phyloP scores from a whole-genome alignment of 64 coral and sea anemone genomes.

The Montipora cactus region DNA sequence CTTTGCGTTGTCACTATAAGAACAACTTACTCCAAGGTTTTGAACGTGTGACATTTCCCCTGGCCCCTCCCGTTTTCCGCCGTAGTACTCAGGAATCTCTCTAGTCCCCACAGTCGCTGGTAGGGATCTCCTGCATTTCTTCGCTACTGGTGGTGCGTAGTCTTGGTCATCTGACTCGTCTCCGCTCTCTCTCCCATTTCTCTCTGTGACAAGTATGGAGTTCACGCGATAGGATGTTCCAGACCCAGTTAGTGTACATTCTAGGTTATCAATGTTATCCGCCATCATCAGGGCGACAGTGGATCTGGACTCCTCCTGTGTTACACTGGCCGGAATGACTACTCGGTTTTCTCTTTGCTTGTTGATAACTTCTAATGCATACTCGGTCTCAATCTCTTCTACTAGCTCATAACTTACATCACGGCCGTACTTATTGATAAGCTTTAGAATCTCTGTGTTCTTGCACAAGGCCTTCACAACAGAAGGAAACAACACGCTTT shows the following conservation, averaged over 20 bases:
- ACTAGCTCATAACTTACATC: conserved; percentile 65
- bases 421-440: conserved; percentile 63
- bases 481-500: conserved; percentile 68
- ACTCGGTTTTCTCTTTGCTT: conserved; percentile 69
- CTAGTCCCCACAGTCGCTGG: too few relatives aligned
- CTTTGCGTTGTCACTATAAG: too few relatives aligned
- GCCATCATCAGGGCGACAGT: conserved; percentile 63
- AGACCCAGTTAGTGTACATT: conserved; percentile 54
- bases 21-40: too few relatives aligned
- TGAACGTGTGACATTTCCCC: too few relatives aligned
- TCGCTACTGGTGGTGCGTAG: conserved; percentile 18
- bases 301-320: background rate
- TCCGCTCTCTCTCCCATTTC: conserved; percentile 31
- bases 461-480: conserved; percentile 69
- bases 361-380: conserved; percentile 60
- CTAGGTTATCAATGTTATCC: conserved; percentile 77
- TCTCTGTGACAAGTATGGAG: conserved; percentile 68
- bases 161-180: conserved; percentile 25
- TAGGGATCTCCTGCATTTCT: background rate
- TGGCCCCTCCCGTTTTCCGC: too few relatives aligned
- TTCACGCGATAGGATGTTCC: conserved; percentile 79
- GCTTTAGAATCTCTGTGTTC: conserved; percentile 68
- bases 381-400: conserved; percentile 71
- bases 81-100: too few relatives aligned
- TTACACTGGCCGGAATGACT: conserved; percentile 53